A percentile compares a stretch with the other conserved stretches of the same genome.
Conservation (phyloP, 2,797 vertebrate genomes). For the Siniperca undulata region DNA sequence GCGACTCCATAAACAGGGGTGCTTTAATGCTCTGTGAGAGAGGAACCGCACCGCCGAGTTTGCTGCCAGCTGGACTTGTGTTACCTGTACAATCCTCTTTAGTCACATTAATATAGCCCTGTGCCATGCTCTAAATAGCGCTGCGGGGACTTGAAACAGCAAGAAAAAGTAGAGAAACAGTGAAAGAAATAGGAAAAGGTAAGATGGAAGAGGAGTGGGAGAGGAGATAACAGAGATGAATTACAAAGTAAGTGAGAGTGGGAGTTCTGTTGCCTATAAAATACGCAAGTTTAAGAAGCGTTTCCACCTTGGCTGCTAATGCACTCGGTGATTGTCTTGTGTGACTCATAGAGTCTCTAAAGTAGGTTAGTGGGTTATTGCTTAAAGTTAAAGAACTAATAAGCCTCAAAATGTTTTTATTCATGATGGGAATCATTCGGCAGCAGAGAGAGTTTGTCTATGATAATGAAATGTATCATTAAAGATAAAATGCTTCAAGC, state of each 20-base stretch:
- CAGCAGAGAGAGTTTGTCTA: conserved; percentile 48
- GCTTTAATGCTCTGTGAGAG: conserved; percentile 61
- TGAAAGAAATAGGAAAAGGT: conserved; percentile 50
- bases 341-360: conserved; percentile 75
- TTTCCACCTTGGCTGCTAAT: conserved; percentile 73
- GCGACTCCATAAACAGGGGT: conserved; percentile 72
- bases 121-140: conserved; percentile 64
- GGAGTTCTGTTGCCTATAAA: conserved; percentile 75
- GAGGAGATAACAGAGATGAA: conserved; percentile 76
- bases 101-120: conserved; percentile 74
- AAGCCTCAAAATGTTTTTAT: conserved; percentile 58
- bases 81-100: conserved; percentile 74
- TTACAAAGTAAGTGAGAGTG: conserved; percentile 74
- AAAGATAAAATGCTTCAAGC: conserved; percentile 37
- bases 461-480: conserved; percentile 51
- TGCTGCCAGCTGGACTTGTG: conserved; percentile 75
- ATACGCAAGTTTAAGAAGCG: conserved; percentile 66
- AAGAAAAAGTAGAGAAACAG: conserved; percentile 28
- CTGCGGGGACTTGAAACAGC: conserved; percentile 61
- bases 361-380: conserved; percentile 82
- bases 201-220: conserved; percentile 72
- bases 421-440: conserved; percentile 32
- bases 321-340: conserved; percentile 67
- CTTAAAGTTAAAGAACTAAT: conserved; percentile 75
- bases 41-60: conserved; percentile 35